These are phyloP conservation scores for Hololepta plana DNA, from an alignment of 2,888 invertebrate species.

Conservation along the genomic window DNA sequence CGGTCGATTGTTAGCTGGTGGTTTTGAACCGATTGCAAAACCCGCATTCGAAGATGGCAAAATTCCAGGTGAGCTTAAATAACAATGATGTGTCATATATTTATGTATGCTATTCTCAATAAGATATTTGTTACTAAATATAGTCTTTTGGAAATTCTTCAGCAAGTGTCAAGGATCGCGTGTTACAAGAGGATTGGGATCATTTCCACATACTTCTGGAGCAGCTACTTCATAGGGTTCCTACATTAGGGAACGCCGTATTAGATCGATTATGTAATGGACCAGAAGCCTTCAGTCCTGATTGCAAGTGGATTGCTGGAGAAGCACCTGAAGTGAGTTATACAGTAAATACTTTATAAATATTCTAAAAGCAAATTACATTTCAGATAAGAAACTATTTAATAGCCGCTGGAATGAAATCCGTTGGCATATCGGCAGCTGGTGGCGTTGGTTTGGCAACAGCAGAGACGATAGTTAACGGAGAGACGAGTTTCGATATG, in stretches of 20 bases:
- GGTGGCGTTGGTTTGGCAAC: constrained; percentile 88
- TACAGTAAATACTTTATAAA: no score
- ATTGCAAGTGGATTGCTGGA: constrained; percentile 90
- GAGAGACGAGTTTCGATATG: constrained; percentile 64
- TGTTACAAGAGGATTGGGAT: constrained; percentile 85
- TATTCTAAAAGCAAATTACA: constrained; percentile 4
- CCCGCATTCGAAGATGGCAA: constrained; percentile 69
- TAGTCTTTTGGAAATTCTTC: constrained; percentile 10
- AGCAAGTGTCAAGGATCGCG: constrained; percentile 43
- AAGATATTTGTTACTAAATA: constrained; percentile 5
- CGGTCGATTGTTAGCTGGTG: constrained; percentile 73
- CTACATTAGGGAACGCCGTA: constrained; percentile 52
- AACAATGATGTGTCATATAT: no score
- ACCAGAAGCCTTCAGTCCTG: constrained; percentile 91
- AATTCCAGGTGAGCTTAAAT: constrained; percentile 34
- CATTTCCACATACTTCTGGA: constrained; percentile 83
- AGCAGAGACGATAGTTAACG: constrained; percentile 72
- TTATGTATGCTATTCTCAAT: not conserved
- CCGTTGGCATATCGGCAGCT: constrained; percentile 86
- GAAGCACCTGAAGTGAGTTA: constrained; percentile 71
- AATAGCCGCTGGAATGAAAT: constrained; percentile 92
- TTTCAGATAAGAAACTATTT: constrained; percentile 67
- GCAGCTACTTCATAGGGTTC: constrained; percentile 68
- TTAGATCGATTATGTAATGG: constrained; percentile 73
- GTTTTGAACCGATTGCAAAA: constrained; percentile 81